Conservation (phyloP, 2,113 vertebrate species). For the Dicentrarchus labrax region DNA sequence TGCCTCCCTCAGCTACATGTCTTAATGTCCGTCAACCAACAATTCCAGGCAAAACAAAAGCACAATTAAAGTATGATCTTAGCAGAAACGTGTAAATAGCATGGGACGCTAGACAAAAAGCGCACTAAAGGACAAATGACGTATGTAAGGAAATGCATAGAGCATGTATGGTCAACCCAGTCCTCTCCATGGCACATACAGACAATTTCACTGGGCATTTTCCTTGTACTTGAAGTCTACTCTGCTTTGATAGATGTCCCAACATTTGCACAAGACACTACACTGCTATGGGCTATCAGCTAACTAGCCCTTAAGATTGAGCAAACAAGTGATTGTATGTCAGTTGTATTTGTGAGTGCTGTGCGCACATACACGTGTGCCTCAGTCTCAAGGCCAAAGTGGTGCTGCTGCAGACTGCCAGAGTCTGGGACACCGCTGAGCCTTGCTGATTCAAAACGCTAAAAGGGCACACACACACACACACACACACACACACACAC, state of each 20-base stretch:
- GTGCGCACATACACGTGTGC: slow-evolving; percentile 16
- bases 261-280: slow-evolving; percentile 32
- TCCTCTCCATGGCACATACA: slow-evolving; percentile 52
- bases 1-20: slow-evolving; percentile 58
- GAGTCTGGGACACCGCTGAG: slow-evolving; percentile 54
- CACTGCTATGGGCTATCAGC: slow-evolving; percentile 27
- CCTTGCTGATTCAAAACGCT: slow-evolving; percentile 56
- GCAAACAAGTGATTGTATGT: slow-evolving; percentile 67
- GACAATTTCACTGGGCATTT: slow-evolving; percentile 45
- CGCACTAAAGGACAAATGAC: slow-evolving; percentile 27
- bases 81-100: slow-evolving; percentile 41
- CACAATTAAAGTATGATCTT: slow-evolving; percentile 8
- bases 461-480: slow-evolving; percentile 30
- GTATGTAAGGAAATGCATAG: slow-evolving; percentile 72
- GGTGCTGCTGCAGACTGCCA: slow-evolving; percentile 66
- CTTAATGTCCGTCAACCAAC: slow-evolving; percentile 20
- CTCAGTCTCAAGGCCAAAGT: slow-evolving; percentile 46
- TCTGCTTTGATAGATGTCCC: slow-evolving; percentile 44
- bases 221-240: slow-evolving; percentile 33
- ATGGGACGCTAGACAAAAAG: slow-evolving; percentile 22
- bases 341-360: slow-evolving; percentile 43
- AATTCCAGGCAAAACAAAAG: slow-evolving; percentile 27
- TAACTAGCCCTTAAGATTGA: slow-evolving; percentile 44
- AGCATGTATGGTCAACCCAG: slow-evolving; percentile 49
- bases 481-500: slow-evolving; percentile 37